Conservation (phyloP, 2,888 invertebrate genomes). For the Lathronympha strigana region DNA sequence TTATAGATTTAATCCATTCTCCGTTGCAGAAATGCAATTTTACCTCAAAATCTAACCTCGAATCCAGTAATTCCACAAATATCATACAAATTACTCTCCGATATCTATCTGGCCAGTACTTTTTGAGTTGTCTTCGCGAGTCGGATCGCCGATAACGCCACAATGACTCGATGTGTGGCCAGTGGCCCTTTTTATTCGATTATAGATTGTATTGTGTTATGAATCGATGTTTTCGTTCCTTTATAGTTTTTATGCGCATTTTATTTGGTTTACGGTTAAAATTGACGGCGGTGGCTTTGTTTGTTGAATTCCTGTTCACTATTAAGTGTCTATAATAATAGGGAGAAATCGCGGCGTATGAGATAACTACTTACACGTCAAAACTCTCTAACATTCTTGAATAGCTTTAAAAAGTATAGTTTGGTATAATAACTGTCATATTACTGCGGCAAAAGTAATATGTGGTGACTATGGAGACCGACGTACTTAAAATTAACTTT, state of each 20-base stretch:
- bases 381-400: no score
- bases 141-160: slow-evolving; percentile 72
- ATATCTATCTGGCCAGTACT: slow-evolving; percentile 23
- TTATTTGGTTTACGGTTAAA: slow-evolving; percentile 56
- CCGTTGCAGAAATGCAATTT: background rate
- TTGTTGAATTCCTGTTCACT: slow-evolving; percentile 48
- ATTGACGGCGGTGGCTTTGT: slow-evolving; percentile 57
- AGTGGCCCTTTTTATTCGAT: slow-evolving; percentile 74
- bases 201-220: slow-evolving; percentile 81
- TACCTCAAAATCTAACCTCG: slow-evolving; percentile 11
- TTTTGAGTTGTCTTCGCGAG: slow-evolving; percentile 61
- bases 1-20: background rate
- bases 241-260: slow-evolving; percentile 66
- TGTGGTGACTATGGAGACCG: no score
- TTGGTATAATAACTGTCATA: no score
- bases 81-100: slow-evolving; percentile 31
- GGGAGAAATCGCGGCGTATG: background rate
- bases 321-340: background rate
- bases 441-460: no score
- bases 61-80: slow-evolving; percentile 26
- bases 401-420: no score
- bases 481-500: no score
- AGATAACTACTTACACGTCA: no score
- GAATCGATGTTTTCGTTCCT: slow-evolving; percentile 77
- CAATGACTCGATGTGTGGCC: slow-evolving; percentile 72